phyloP scores from a whole-genome alignment of 2,113 vertebrate genomes.

The Eudyptes chrysolophus region DNA sequence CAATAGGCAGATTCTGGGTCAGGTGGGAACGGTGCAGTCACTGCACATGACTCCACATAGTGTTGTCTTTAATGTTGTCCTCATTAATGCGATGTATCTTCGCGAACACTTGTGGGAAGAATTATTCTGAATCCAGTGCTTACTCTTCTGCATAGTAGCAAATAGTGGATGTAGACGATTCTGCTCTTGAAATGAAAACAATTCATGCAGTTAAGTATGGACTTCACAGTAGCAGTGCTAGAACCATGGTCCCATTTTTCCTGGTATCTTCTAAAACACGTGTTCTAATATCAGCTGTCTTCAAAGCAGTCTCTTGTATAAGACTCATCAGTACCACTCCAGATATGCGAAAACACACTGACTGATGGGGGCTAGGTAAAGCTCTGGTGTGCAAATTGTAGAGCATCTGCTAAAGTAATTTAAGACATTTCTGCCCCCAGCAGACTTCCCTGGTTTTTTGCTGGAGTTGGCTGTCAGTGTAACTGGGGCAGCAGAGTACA shows the following conservation, averaged over 20 bases:
- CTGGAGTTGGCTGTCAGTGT: background rate
- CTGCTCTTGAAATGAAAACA: background rate
- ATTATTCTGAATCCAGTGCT: background rate
- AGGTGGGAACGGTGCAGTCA: background rate
- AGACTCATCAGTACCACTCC: background rate
- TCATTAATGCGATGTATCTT: background rate
- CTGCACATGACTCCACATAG: fast-evolving
- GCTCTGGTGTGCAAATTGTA: background rate
- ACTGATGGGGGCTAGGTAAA: background rate
- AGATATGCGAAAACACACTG: background rate
- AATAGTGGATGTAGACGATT: background rate
- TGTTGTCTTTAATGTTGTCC: background rate
- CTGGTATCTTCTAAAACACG: background rate
- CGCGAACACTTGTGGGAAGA: background rate
- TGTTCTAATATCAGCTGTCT: background rate
- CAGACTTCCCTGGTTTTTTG: background rate
- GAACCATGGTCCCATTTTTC: background rate
- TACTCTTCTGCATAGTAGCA: background rate
- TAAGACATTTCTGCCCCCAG: background rate
- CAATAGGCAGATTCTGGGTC: background rate
- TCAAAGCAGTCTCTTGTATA: background rate
- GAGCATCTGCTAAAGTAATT: background rate
- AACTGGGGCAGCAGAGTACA: background rate
- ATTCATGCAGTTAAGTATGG: background rate
- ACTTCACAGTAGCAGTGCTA: background rate